Evolutionary conservation across 2,797 vertebrate species (phyloP), one percentile per base, ranked within the genome.

Genomic region (Micromesistius poutassou): DNA sequence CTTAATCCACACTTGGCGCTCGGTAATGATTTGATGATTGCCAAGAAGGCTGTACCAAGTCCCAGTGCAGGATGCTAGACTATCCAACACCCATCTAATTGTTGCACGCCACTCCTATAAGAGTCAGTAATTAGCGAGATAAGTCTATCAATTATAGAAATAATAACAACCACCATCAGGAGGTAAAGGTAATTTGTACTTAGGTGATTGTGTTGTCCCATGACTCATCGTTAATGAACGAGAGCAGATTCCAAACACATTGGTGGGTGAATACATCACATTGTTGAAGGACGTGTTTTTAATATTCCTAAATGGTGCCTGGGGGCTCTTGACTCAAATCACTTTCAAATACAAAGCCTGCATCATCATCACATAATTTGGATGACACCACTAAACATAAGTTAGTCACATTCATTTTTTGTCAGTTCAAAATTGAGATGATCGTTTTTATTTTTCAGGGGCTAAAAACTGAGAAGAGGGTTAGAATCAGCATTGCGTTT

Each of bases 111-210:
- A 68, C 66, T 76, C 74, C 74, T 25, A 3, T 81, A 79, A 85
- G 82, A 88, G 73, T 74, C 77, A 80, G 80, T 62, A 87, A 88
- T 92, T 89, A 91, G 76, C 31, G 77, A 75, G 30, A 25, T 14
- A 71, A 75, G 74, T 84, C 89, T 91, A 87, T 81, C 86, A 77
- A 82, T 89, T 84, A 87, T 74, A 75, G 78, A 70, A 77, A 81
- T 87, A 87, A 62, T 82, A 80, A 79, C 74, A 71, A 8, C 16
- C 30, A 33, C 19, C 30, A 16, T 19, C 70, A 16, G 70, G 30
- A 31, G 70, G 30, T n/a, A 6, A 22, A 1, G 30, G 62, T 66
- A 28, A 28, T 71, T 33, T 30, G 70, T 30, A 33, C 28, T 71
- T 33, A 31, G 16, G 30, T 71, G 28, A 30, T 71, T 19, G 28